A percentile compares a stretch with the other conserved stretches of the same genome.
Evolutionary conservation across 2,888 invertebrate species (phyloP).

Genomic region (Mythimna albipuncta): DNA sequence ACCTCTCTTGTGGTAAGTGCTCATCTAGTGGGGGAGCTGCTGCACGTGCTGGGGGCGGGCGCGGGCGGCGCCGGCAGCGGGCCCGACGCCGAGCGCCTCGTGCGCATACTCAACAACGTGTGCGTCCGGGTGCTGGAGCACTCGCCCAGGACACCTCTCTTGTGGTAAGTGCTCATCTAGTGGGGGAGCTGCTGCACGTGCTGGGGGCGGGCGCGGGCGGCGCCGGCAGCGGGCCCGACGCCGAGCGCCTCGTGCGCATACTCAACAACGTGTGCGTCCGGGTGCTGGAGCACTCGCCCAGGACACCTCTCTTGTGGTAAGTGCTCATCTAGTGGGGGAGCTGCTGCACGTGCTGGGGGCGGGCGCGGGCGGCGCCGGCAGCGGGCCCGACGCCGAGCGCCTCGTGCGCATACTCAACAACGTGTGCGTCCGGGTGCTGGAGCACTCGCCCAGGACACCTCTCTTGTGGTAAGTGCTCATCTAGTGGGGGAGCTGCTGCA

Average conservation of each 20-base stretch:
- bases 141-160: constrained; percentile 92
- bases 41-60: constrained; percentile 93
- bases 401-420: constrained; percentile 92
- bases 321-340: constrained; percentile 93
- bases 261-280: constrained; percentile 93
- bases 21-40: constrained; percentile 93
- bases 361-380: constrained; percentile 84
- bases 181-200: constrained; percentile 93
- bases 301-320: constrained; percentile 92
- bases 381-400: constrained; percentile 90
- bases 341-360: constrained; percentile 94
- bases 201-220: constrained; percentile 92
- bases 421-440: constrained; percentile 92
- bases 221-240: constrained; percentile 88
- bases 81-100: constrained; percentile 90
- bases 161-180: constrained; percentile 93
- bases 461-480: constrained; percentile 92
- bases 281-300: constrained; percentile 92
- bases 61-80: constrained; percentile 86
- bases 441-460: constrained; percentile 92
- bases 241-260: constrained; percentile 90
- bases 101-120: constrained; percentile 92
- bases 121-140: constrained; percentile 93
- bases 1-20: constrained; percentile 92
- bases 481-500: constrained; percentile 93